Percentiles rank a stretch among this genome's conserved stretches.
Conservation (phyloP, 2,113 vertebrate genomes). For the Gavia stellata region DNA sequence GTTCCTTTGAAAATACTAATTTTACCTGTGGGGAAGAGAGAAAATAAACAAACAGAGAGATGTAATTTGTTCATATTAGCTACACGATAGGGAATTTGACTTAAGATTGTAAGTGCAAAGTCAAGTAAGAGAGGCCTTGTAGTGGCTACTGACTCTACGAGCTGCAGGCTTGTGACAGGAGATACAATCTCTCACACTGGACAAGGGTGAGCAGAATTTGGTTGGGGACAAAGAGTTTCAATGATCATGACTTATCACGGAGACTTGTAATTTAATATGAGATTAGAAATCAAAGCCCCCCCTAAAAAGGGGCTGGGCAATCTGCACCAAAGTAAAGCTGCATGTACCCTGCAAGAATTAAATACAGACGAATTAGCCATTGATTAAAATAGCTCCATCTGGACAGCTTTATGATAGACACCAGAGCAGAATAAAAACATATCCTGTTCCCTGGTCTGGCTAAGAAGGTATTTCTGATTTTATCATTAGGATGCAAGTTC, state of each 20-base stretch:
- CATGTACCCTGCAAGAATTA: not conserved
- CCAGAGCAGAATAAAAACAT: not conserved
- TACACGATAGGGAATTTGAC: not conserved
- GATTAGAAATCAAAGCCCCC: not conserved
- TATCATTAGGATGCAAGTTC: not conserved
- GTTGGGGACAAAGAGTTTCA: not conserved
- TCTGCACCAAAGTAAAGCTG: not conserved
- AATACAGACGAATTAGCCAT: not conserved
- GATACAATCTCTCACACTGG: fast-evolving
- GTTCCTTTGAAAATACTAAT: constrained; percentile 87
- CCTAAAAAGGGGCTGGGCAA: not conserved
- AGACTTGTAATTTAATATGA: not conserved
- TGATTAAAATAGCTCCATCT: not conserved
- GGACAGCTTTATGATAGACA: not conserved
- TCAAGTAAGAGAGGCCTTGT: not conserved
- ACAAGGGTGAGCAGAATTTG: not conserved
- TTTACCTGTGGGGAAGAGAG: constrained; percentile 79
- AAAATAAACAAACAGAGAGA: constrained; percentile 24
- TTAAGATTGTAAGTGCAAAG: not conserved
- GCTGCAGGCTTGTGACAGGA: not conserved
- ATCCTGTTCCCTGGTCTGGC: not conserved
- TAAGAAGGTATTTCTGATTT: not conserved
- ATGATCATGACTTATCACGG: not conserved
- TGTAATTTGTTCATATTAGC: not conserved
- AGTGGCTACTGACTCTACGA: not conserved